Conservation (phyloP, 2,113 vertebrate species). For the Psephotus haematonotus region DNA sequence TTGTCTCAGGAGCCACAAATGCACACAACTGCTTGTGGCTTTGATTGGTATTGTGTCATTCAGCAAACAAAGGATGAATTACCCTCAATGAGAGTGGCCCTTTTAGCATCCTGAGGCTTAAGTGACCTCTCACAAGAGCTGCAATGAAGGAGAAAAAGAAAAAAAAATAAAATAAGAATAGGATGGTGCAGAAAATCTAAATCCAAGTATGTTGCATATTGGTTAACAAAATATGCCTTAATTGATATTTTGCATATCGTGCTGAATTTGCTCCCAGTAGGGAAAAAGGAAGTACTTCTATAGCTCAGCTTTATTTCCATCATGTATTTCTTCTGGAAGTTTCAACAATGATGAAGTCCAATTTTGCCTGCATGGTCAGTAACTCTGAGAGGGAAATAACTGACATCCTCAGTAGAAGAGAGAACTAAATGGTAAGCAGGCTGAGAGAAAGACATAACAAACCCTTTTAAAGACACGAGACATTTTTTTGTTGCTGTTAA, state of each 20-base stretch:
- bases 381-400: neutral
- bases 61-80: neutral
- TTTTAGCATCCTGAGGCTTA: neutral
- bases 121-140: neutral
- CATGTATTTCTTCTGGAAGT: neutral
- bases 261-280: neutral
- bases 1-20: neutral
- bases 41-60: neutral
- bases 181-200: neutral
- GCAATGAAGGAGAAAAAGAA: neutral
- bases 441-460: neutral
- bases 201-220: neutral
- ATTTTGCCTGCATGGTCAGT: neutral
- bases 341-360: neutral
- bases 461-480: neutral
- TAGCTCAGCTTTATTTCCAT: neutral
- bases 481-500: neutral
- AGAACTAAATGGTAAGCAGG: neutral
- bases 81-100: neutral
- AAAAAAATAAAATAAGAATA: neutral
- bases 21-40: neutral
- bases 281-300: neutral
- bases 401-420: too few species aligned
- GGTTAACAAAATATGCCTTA: neutral
- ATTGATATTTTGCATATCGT: neutral